A percentile compares a stretch with the other conserved stretches of the same genome.
These are phyloP conservation scores for Adineta ricciae DNA, from an alignment of 2,888 invertebrate genomes.

Conservation along the genomic window DNA sequence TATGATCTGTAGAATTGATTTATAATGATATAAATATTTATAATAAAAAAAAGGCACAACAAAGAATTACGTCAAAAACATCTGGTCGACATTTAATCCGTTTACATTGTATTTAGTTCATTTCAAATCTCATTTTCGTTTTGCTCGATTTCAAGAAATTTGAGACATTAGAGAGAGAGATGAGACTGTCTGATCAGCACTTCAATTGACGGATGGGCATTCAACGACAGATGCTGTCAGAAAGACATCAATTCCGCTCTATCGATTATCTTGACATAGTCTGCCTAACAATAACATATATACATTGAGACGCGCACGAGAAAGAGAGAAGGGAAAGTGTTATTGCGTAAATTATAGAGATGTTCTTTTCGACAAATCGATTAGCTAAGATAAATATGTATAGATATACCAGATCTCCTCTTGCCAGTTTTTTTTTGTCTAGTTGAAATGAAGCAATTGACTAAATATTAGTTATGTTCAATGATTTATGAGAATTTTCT, in stretches of 20 bases:
- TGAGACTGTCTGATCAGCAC: background rate
- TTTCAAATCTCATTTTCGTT: background rate
- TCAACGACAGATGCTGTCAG: background rate
- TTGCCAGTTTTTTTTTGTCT: background rate
- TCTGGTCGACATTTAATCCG: background rate
- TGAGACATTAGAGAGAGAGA: background rate
- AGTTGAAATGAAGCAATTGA: background rate
- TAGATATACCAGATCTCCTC: background rate
- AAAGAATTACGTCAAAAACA: background rate
- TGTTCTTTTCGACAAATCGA: background rate
- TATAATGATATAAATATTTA: constrained; percentile 7
- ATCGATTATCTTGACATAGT: constrained; percentile 7
- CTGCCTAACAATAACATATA: constrained; percentile 2
- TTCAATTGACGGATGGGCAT: background rate
- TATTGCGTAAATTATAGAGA: background rate
- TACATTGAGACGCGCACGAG: background rate
- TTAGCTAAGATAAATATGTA: background rate
- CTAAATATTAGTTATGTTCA: background rate
- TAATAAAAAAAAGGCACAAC: background rate
- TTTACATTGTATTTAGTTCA: background rate
- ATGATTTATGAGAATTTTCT: constrained; percentile 2
- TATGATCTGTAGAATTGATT: constrained; percentile 15
- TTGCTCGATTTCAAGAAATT: background rate
- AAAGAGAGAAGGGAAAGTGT: background rate
- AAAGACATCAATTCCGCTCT: constrained; percentile 2